Percentiles rank a stretch among this genome's conserved stretches.
These are phyloP conservation scores for Denticeps clupeoides DNA, from an alignment of 2,797 vertebrate species.

Conservation along the genomic window DNA sequence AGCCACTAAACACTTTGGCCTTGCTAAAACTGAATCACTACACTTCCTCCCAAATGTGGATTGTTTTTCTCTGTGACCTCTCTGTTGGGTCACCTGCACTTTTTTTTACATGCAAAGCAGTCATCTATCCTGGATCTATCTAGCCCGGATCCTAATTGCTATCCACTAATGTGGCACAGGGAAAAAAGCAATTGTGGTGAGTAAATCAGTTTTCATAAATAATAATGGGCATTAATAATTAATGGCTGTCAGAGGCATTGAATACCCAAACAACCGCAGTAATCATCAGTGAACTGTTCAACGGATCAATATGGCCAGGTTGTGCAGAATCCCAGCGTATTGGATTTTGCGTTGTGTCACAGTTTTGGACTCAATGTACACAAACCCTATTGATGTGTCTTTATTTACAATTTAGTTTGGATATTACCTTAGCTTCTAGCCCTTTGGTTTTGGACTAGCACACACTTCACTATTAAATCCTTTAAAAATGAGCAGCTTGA, in stretches of 20 bases:
- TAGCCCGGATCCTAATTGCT: neutral
- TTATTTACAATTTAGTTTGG: too few relatives aligned
- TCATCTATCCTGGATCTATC: too few relatives aligned
- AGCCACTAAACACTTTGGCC: constrained; percentile 24
- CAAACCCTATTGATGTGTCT: constrained; percentile 1
- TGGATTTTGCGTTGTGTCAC: constrained; percentile 4
- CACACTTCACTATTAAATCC: too few relatives aligned
- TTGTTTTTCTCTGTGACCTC: constrained; percentile 16
- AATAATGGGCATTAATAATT: constrained; percentile 32
- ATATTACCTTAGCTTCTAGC: too few relatives aligned
- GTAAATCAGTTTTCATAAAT: constrained; percentile 15
- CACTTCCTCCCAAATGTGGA: constrained; percentile 14
- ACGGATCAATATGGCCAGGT: constrained; percentile 14
- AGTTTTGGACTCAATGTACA: too few relatives aligned
- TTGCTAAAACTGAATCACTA: constrained; percentile 26
- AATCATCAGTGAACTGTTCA: constrained; percentile 16
- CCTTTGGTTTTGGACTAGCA: too few relatives aligned
- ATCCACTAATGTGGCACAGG: constrained; percentile 15
- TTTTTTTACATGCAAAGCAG: constrained; percentile 27
- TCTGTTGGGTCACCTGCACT: neutral
- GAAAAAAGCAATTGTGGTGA: constrained; percentile 9
- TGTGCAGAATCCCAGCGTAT: constrained; percentile 2
- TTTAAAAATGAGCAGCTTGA: too few relatives aligned
- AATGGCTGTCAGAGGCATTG: constrained; percentile 22
- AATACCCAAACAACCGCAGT: constrained; percentile 15